Base-by-base conservation (phyloP, 2,113 vertebrate species). In the Malaclemys terrapin region DNA sequence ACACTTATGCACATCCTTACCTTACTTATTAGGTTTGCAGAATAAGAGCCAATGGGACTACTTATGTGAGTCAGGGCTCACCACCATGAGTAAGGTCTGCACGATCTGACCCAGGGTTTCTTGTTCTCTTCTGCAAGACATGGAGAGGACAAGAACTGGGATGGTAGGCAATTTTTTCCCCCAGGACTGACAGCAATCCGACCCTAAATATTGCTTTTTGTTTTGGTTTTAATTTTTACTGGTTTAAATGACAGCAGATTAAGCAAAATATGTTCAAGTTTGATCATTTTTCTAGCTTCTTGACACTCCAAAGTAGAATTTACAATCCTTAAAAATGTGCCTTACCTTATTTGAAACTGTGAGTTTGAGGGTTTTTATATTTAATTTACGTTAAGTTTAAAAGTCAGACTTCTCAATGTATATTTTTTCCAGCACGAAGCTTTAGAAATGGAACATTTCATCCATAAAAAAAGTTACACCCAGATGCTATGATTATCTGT, bases 401-500 rank as follows among this genome's bases (percentile, higher is more conserved):
- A 17, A 94, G 22, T 65, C 13, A 89, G 76, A 5, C 35, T 75
- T 93, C 49, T 89, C 11, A 72, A 29, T 47, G 25, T 17, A 49
- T 75, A 25, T 75, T 69, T 69, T 89, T 80, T 85, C 57, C 65
- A 57, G 52, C 81, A 84, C 81, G 76, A 92, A 31, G 42, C 87
- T 82, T 79, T 84, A 82, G 59, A 80, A 94, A 89, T 83, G 10
- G 89, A 93, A 52, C 81, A 82, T 52, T 88, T 82, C 8, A 93
- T 80, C 79, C 72, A 42, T 49, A 54, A 88, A 57, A 59, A 92
- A 69, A 59, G 83, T 92, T 57, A 91, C 90, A 85, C 29, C 82
- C 49, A 75, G 87, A 91, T 22, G 29, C 88, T 93, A 17, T 80
- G 47, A 89, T 88, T 97, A n/a, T 49, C 54, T 93, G 35, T 50